These are phyloP conservation scores for Ephydatia muelleri DNA, from an alignment of 37 sponge, comb jelly and placozoan species.

Conservation along the genomic window DNA sequence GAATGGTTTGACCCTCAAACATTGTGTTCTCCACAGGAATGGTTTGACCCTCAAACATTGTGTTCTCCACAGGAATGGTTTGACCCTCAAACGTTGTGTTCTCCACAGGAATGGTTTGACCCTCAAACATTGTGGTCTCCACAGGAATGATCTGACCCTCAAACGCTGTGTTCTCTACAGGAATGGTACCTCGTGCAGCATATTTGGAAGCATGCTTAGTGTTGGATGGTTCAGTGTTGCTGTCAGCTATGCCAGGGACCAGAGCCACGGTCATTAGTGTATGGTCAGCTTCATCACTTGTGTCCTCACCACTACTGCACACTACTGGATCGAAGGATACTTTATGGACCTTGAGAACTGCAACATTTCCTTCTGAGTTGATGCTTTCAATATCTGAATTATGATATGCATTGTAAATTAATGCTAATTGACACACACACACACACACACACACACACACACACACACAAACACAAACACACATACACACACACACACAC, in stretches of 20 bases:
- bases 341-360: neutral
- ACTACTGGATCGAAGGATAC: neutral
- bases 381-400: neutral
- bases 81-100: neutral
- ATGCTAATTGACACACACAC: neutral
- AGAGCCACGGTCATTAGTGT: neutral
- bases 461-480: neutral
- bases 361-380: neutral
- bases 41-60: neutral
- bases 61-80: neutral
- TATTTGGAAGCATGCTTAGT: neutral
- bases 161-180: neutral
- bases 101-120: neutral
- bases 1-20: neutral
- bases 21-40: neutral
- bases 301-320: neutral
- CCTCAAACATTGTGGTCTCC: neutral
- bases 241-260: neutral
- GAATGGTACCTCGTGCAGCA: too few relatives aligned
- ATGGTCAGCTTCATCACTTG: neutral
- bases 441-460: neutral
- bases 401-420: neutral
- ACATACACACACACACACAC: neutral
- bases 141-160: neutral
- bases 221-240: neutral